Base-by-base conservation (phyloP, 2,113 vertebrate genomes). In the Mus pahari region DNA sequence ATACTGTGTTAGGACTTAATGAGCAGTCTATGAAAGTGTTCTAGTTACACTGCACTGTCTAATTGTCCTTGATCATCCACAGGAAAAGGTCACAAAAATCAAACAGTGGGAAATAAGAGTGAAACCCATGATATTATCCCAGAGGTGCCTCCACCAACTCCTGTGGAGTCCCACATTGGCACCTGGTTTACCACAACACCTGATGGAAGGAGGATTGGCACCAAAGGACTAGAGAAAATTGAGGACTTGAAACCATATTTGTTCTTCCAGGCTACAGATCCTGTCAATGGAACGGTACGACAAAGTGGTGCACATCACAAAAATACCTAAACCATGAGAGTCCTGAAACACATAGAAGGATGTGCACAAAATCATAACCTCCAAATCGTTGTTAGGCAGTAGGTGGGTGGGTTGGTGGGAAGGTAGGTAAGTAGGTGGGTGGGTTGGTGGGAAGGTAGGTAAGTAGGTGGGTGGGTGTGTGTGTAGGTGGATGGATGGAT, bases 131-230 rank as follows among this genome's bases (percentile, higher is more conserved):
- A 98, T 66, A 50, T 83, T 36, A 71, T n/a, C n/a, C 62, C 90
- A 91, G 90, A 97, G 19, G 48, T 0, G 5, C 42, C 90, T 71
- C 96, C 70, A 73, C 79, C 12, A 66, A 94, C 92, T 28, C 26
- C 82, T 20, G 12, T 84, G 50, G 96, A 96, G 26, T 58, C 19
- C 53, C 95, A 91, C 45, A 94, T 92, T 90, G 98, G 99, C 39
- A 99, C 97, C 28, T 99, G 99, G 99, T 97, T 98, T 87, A 99
- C 99, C 19, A 99, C 99, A 1, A 98, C 99, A 73, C 99, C 99
- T 8, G 98, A 97, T 81, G 99, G 99, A 68, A 88, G 97, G 55
- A 98, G 92, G 83, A 98, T 99, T 75, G 98, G 98, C 92, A 99
- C 99, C 28, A 97, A 98, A 84, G 99, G 98, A 78, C 94, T 87